phyloP scores from a whole-genome alignment of 2,888 invertebrate genomes.

The Enchytraeus crypticus region DNA sequence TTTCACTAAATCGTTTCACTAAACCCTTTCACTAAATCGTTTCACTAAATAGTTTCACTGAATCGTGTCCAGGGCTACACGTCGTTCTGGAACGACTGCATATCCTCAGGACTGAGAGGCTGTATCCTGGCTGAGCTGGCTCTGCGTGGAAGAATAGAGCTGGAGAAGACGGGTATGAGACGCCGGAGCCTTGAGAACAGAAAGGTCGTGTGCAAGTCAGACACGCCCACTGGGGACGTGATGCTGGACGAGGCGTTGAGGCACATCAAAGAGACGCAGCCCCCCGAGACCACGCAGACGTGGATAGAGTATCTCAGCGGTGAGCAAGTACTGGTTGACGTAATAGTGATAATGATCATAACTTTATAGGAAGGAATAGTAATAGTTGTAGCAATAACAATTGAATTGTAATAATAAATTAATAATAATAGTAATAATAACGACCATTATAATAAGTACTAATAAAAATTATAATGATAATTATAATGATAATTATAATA shows the following conservation, averaged over 20 bases:
- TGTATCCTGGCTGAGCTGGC: conserved; percentile 96
- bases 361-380: not conserved
- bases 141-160: conserved; percentile 82
- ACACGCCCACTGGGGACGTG: conserved; percentile 93
- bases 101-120: conserved; percentile 94
- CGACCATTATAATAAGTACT: not conserved
- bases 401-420: not conserved
- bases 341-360: not conserved
- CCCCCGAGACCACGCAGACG: conserved; percentile 91
- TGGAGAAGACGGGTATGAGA: conserved; percentile 93
- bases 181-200: conserved; percentile 73
- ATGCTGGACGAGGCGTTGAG: conserved; percentile 78
- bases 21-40: too few species aligned
- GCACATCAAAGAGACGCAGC: conserved; percentile 96
- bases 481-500: not conserved
- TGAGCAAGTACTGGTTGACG: not conserved
- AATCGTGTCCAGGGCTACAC: conserved; percentile 46
- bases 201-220: conserved; percentile 65
- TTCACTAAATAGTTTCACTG: too few species aligned
- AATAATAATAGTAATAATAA: not conserved
- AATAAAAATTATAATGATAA: not conserved
- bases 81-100: conserved; percentile 99
- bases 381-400: not conserved
- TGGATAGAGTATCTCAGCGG: conserved; percentile 96
- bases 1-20: too few species aligned